Percentiles rank a stretch among this genome's conserved stretches.
These are phyloP conservation scores for Drosophila pseudoobscura DNA, from an alignment of 1,140 invertebrate genomes.

Conservation along the genomic window DNA sequence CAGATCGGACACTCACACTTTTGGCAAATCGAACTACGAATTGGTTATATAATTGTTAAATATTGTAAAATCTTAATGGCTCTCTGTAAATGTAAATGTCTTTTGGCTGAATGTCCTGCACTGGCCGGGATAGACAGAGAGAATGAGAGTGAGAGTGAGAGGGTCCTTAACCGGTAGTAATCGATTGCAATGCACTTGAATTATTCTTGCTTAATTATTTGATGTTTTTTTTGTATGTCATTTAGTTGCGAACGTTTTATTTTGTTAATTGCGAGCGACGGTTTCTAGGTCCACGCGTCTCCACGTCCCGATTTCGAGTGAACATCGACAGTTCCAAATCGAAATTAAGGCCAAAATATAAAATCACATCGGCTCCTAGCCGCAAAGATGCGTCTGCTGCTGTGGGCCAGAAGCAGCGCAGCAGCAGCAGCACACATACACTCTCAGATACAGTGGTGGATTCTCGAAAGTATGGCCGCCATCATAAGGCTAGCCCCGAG, in stretches of 20 bases:
- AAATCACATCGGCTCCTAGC: constrained; percentile 73
- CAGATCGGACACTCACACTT: constrained; percentile 45
- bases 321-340: constrained; percentile 83
- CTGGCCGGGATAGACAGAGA: constrained; percentile 18
- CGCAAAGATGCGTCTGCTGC: constrained; percentile 71
- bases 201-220: constrained; percentile 37
- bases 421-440: constrained; percentile 56
- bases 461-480: constrained; percentile 70
- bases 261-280: constrained; percentile 67
- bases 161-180: constrained; percentile 37
- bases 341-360: constrained; percentile 82
- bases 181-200: constrained; percentile 45
- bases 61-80: constrained; percentile 1
- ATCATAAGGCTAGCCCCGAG: constrained; percentile 45
- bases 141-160: neutral
- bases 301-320: constrained; percentile 83
- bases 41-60: constrained; percentile 52
- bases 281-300: constrained; percentile 78
- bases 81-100: constrained; percentile 1
- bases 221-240: constrained; percentile 20
- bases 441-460: constrained; percentile 23
- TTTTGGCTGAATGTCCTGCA: constrained; percentile 39
- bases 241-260: constrained; percentile 54
- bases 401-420: constrained; percentile 49
- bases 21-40: constrained; percentile 22